Percentiles rank a stretch among this genome's conserved stretches.
phyloP scores from a whole-genome alignment of 1,140 invertebrate genomes.

The Zaprionus vittiger region DNA sequence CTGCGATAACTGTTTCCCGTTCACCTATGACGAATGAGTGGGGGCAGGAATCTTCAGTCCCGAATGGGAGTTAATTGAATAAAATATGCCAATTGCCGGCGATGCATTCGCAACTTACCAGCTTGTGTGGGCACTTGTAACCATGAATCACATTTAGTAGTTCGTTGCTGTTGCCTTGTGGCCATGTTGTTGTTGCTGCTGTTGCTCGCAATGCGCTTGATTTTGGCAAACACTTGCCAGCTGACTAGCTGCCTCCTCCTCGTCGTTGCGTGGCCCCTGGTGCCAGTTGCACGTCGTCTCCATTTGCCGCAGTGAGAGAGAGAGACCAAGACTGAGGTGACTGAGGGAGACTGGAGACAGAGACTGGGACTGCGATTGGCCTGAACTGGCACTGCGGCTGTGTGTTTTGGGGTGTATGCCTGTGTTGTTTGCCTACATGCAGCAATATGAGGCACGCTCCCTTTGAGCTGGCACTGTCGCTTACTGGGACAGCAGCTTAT shows the following conservation, averaged over 20 bases:
- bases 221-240: constrained; percentile 44
- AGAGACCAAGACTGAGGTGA: neutral
- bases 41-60: neutral
- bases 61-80: constrained; percentile 11
- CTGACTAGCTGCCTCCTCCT: constrained; percentile 32
- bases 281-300: constrained; percentile 47
- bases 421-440: constrained; percentile 30
- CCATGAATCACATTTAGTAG: constrained; percentile 68
- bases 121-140: constrained; percentile 64
- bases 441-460: constrained; percentile 35
- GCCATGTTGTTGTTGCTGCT: constrained; percentile 77
- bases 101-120: constrained; percentile 53
- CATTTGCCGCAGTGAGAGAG: constrained; percentile 41
- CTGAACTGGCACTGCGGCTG: neutral
- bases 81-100: constrained; percentile 3
- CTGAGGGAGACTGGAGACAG: neutral
- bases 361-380: neutral
- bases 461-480: constrained; percentile 36
- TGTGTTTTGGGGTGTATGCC: neutral
- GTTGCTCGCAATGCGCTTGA: constrained; percentile 56
- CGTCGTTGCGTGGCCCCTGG: constrained; percentile 48
- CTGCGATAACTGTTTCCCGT: neutral
- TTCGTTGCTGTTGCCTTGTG: constrained; percentile 66
- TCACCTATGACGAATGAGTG: neutral
- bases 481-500: constrained; percentile 23